Base-by-base conservation (phyloP, 2,113 vertebrate species). In the Mormoops blainvillei region DNA sequence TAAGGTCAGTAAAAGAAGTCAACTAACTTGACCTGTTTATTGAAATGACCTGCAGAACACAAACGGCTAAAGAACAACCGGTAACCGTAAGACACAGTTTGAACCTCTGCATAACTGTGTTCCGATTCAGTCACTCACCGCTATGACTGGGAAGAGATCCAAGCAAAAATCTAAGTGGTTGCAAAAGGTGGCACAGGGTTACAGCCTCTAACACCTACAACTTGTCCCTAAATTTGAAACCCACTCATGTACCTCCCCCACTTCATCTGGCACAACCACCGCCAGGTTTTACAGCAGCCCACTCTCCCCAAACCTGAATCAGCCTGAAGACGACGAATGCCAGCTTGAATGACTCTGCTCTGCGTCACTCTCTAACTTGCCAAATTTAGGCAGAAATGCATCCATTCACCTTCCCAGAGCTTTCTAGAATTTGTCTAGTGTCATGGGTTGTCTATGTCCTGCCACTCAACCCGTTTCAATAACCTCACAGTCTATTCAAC, bases 291-390 rank as follows among this genome's bases (percentile, higher is more conserved):
- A 14, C 10, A 26, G 58, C 61, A 52, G 78, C 85, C 86, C 80
- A 78, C 81, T 41, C 92, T 91, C 92, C 56, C 82, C 43, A 41
- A 71, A 45, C 63, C 19, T 65, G 85, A 94, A 73, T 43, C 9
- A 6, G 78, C 90, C 86, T 0, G 3, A 89, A 63, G 93, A 52
- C 88, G 81, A 43, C 78, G 18, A 56, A 7, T 15, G 92, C 94
- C 97, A 97, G 76, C 36, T 13, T 3, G 61, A 61, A 58, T 89
- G 96, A 96, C 88, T 94, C 38, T 77, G 85, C 93, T 92, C 84
- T 78, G 85, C 6, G 2, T 96, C 93, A 96, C 20, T 41, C 50
- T 50, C 38, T 0, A 2, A 20, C 38, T 31, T 82, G 82, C 93
- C 94, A 97, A 94, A 56, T 87, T 48, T 58, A 68, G 70, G 48